Percentiles rank a stretch among this genome's conserved stretches.
Conservation (phyloP, 2,797 vertebrate species). For the Poeciliopsis paucimaculata region DNA sequence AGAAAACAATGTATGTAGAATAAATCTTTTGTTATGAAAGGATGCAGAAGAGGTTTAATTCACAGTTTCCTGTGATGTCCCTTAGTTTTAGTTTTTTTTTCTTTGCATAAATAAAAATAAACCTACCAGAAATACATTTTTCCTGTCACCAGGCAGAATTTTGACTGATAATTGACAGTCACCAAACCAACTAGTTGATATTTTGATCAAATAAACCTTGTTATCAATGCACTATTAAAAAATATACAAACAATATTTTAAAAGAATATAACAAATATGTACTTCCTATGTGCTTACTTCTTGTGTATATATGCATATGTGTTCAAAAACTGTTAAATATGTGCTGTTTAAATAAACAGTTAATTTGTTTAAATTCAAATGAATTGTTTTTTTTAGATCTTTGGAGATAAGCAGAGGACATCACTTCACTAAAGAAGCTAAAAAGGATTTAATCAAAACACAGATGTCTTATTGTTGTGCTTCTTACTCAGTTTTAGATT, state of each 20-base stretch:
- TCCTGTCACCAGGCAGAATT: neutral
- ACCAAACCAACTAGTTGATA: neutral
- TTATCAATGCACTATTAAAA: neutral
- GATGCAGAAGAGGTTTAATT: neutral
- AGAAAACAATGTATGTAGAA: neutral
- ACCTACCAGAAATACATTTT: neutral
- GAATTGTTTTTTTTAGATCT: constrained; percentile 19
- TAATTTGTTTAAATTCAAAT: neutral
- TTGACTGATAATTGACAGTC: no score
- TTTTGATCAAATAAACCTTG: neutral
- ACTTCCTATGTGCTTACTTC: neutral
- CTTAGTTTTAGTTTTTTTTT: neutral
- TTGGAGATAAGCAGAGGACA: constrained; percentile 21
- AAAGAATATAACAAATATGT: neutral
- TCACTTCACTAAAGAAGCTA: constrained; percentile 33
- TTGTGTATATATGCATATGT: no score
- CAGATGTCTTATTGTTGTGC: constrained; percentile 30
- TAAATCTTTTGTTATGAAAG: neutral
- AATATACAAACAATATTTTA: neutral
- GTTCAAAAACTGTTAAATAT: no score
- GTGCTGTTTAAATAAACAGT: no score
- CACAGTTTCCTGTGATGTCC: neutral
- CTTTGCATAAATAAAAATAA: no score
- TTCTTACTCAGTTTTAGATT: constrained; percentile 27
- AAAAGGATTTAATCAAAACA: constrained; percentile 34